phyloP scores from a whole-genome alignment of 2,888 invertebrate genomes.

The Lithophane socia region DNA sequence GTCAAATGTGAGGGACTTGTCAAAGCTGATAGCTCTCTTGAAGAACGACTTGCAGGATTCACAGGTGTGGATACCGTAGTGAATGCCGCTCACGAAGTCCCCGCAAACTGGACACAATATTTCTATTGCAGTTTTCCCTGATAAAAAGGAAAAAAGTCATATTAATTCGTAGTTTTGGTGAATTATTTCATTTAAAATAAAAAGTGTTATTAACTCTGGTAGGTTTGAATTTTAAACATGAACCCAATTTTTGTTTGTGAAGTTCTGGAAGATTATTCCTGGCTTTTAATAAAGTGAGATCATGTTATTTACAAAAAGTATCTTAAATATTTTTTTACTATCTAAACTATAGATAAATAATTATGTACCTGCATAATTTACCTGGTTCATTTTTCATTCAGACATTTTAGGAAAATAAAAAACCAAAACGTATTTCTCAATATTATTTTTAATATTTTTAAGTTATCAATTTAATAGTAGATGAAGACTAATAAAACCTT shows the following conservation, averaged over 20 bases:
- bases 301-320: too few species aligned
- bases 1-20: conserved; percentile 50
- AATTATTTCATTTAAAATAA: background rate
- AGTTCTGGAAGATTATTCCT: background rate
- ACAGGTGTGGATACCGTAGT: conserved; percentile 76
- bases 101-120: conserved; percentile 74
- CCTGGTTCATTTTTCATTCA: background rate
- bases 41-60: conserved; percentile 80
- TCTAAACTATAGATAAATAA: too few species aligned
- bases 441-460: background rate
- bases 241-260: background rate
- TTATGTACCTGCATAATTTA: background rate
- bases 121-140: background rate
- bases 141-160: background rate
- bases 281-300: too few species aligned
- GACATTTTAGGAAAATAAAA: conserved; percentile 21
- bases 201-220: background rate
- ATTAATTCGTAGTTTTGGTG: background rate
- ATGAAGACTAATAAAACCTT: background rate
- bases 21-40: conserved; percentile 68
- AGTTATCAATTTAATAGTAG: background rate
- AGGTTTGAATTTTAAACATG: background rate
- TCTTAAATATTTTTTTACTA: too few species aligned
- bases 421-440: background rate
- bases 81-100: conserved; percentile 71